These are phyloP conservation scores for Chironomus riparius DNA, from an alignment of 2,888 invertebrate species.

Conservation along the genomic window DNA sequence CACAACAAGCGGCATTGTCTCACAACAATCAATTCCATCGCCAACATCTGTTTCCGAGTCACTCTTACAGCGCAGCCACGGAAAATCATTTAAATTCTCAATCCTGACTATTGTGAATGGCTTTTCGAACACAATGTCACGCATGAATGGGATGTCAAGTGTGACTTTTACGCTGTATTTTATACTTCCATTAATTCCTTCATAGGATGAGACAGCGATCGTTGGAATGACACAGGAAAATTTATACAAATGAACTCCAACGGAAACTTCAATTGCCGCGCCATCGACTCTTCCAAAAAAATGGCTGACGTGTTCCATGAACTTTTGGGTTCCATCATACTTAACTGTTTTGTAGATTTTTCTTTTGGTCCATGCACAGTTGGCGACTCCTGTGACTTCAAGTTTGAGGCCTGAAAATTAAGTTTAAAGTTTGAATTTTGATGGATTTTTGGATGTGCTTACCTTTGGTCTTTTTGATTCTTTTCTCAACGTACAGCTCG, in stretches of 20 bases:
- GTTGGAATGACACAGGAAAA: not conserved
- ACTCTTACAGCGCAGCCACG: not conserved
- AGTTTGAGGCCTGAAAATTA: not conserved
- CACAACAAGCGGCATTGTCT: not conserved
- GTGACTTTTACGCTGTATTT: not conserved
- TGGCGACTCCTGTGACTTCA: not conserved
- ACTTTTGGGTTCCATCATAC: not conserved
- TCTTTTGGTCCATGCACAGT: not conserved
- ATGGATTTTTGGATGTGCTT: not conserved
- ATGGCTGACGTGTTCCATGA: not conserved
- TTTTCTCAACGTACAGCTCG: not conserved
- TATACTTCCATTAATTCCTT: not conserved
- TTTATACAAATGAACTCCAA: not conserved
- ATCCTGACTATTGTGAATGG: not conserved
- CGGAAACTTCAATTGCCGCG: not conserved
- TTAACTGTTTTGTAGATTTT: not conserved
- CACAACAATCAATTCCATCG: not conserved
- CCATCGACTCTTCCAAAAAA: not conserved
- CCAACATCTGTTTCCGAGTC: not conserved
- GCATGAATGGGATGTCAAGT: not conserved
- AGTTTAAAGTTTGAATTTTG: not conserved
- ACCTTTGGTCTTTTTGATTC: not conserved
- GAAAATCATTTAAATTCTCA: not conserved
- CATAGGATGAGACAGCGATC: not conserved
- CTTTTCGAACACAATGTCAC: not conserved